Evolutionary conservation across 2,113 vertebrate species (phyloP), one percentile per base, ranked within the genome.

Genomic region (Otolemur garnettii): DNA sequence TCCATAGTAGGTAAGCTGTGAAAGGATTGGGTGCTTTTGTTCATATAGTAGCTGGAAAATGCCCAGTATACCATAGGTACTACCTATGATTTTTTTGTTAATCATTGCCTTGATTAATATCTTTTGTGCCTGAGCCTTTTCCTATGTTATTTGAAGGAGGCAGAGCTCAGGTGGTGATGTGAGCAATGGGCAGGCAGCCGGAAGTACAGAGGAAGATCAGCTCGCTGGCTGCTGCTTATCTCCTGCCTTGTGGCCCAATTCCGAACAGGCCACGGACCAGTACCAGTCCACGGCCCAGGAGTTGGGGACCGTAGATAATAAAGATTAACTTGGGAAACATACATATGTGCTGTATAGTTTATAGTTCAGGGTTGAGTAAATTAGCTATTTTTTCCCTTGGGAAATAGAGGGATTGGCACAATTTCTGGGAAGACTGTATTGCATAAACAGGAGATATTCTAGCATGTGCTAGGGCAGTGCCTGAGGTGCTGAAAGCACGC

Each of bases 41-140:
- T 92, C 19, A 19, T 77, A 7, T 64, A 30, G 26, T 90, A 57
- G 15, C 33, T 59, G 35, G 45, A 12, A 71, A 78, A n/a, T 88
- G 14, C 68, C 59, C 42, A 68, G 24, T 77, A 1, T 79, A 21
- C 90, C 42, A 68, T 71, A 53, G 24, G 45, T 87, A 59, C 55
- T 77, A 4, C 10, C 4, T 62, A 90, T 30, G 95, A 87, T 50
- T 35, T 90, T 71, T 24, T 75, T 22, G 21, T 17, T 77, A 17
- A 21, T 77, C 24, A 92, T 15, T 94, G 15, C 68, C 72, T 91
- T 91, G 45, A 80, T 71, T 95, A 6, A 87, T 83, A 69, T 17
- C 21, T 69, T 94, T 93, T 80, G 50, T 64, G 26, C 17, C 28
- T 88, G 86, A 91, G 74, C 11, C 30, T 87, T 82, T 87, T 94